Base-by-base conservation (phyloP, 2,113 vertebrate species). In the Paralichthys olivaceus region DNA sequence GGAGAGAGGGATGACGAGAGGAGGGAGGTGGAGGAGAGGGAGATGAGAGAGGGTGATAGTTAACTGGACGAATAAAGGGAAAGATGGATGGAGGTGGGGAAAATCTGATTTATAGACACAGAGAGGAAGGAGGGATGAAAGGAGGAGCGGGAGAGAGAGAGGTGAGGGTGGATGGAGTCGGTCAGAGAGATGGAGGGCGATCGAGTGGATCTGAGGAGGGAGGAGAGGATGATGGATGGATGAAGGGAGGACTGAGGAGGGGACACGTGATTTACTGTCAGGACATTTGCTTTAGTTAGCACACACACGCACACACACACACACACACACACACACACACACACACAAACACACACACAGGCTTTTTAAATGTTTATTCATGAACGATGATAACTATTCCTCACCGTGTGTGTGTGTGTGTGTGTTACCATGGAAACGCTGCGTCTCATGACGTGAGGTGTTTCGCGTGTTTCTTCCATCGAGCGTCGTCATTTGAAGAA, bases 211-310 rank as follows among this genome's bases (percentile, higher is more conserved):
- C 4, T 29, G 51, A 60, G 66, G 37, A 11, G 29, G 51, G 7
- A 56, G 32, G 0, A 49, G 57, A 72, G 54, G 66, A 67, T 61
- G 29, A 70, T 6, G 62, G 51, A 77, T 69, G 69, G 63, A 72
- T 23, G 75, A 72, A 23, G 28, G 14, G 45, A 47, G 45, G 45
- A 17, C 4, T 47, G 45, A 53, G 5, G 49, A 53, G 49, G 19
- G 0, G n/a, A 59, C 65, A 43, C 37, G 64, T 77, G 4, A 71
- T 80, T 79, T 67, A 59, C 43, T 20, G 37, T 40, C 45, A 11
- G 43, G 45, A 25, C 67, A 80, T 66, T 47, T 63, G 69, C 69
- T 70, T 69, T 54, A n/a, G 32, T 77, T 70, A 80, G 72, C 65
- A 66, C 32, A 56, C 71, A 23, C 51, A 67, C 73, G 40, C 54